phyloP scores from a whole-genome alignment of 1,140 invertebrate species.

The Drosophila asahinai region DNA sequence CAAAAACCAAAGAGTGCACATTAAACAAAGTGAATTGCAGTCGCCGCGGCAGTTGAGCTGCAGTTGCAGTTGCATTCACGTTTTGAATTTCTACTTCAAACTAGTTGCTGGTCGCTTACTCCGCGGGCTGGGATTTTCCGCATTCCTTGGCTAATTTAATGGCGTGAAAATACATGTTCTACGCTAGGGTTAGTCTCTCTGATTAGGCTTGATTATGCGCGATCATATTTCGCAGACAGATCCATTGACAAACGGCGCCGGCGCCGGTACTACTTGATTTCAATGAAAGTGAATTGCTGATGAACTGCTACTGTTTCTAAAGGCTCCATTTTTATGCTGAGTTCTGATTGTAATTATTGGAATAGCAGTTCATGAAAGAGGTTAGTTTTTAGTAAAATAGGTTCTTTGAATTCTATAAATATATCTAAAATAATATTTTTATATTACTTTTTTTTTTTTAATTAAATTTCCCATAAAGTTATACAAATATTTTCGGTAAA shows the following conservation, averaged over 20 bases:
- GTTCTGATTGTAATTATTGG: too few relatives aligned
- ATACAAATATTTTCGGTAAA: too few relatives aligned
- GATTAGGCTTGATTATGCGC: slow-evolving; percentile 70
- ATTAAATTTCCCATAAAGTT: too few relatives aligned
- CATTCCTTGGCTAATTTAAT: slow-evolving; percentile 75
- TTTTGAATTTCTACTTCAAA: slow-evolving; percentile 56
- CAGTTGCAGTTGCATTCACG: slow-evolving; percentile 46
- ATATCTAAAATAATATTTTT: too few relatives aligned
- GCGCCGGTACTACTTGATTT: slow-evolving; percentile 39
- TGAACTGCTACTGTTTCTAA: not conserved
- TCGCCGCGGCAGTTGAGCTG: slow-evolving; percentile 27
- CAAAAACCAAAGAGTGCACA: slow-evolving; percentile 47
- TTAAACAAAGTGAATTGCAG: slow-evolving; percentile 61
- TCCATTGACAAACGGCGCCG: slow-evolving; percentile 64
- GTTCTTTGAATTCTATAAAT: too few relatives aligned
- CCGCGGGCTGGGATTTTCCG: slow-evolving; percentile 65
- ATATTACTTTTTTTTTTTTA: too few relatives aligned
- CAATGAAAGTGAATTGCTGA: slow-evolving; percentile 48
- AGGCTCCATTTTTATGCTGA: too few relatives aligned
- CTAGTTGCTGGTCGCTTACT: slow-evolving; percentile 57
- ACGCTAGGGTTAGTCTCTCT: slow-evolving; percentile 48
- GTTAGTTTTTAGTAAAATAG: too few relatives aligned
- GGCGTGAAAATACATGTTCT: slow-evolving; percentile 70
- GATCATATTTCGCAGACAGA: slow-evolving; percentile 60
- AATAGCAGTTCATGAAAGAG: too few relatives aligned